A percentile compares a stretch with the other conserved stretches of the same genome.
These are phyloP conservation scores for Sigmodon hispidus DNA, from an alignment of 2,113 vertebrate species.

Conservation along the genomic window DNA sequence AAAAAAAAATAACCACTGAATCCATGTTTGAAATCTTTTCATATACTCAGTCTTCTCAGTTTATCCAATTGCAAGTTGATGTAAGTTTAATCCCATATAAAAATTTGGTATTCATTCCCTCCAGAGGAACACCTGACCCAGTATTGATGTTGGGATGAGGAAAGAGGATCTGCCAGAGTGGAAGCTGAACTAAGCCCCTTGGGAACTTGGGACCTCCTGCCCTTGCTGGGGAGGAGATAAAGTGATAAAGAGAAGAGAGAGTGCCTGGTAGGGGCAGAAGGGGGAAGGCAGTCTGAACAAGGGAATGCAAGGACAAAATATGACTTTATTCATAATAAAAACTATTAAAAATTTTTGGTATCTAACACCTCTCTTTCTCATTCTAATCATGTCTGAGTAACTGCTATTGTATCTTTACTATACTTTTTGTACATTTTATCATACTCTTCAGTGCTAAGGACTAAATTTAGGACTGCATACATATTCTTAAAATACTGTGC, in stretches of 20 bases:
- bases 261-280: no score
- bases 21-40: not conserved
- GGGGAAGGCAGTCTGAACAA: no score
- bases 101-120: rapidly evolving
- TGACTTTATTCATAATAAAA: no score
- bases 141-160: no score
- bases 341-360: no score
- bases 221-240: no score
- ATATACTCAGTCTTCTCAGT: not conserved
- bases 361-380: not conserved
- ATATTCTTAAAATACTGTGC: not conserved
- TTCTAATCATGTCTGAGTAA: not conserved
- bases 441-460: not conserved
- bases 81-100: not conserved
- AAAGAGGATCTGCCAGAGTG: no score
- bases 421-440: not conserved
- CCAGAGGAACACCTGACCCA: no score
- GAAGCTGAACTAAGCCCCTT: no score
- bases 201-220: no score
- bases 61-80: not conserved
- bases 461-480: not conserved
- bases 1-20: not conserved
- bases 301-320: no score
- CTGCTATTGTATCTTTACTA: not conserved
- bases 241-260: no score